A percentile compares a stretch with the other conserved stretches of the same genome.
These are phyloP conservation scores for Hirudinaria manillensis DNA, from an alignment of 2,888 invertebrate species.

Conservation along the genomic window DNA sequence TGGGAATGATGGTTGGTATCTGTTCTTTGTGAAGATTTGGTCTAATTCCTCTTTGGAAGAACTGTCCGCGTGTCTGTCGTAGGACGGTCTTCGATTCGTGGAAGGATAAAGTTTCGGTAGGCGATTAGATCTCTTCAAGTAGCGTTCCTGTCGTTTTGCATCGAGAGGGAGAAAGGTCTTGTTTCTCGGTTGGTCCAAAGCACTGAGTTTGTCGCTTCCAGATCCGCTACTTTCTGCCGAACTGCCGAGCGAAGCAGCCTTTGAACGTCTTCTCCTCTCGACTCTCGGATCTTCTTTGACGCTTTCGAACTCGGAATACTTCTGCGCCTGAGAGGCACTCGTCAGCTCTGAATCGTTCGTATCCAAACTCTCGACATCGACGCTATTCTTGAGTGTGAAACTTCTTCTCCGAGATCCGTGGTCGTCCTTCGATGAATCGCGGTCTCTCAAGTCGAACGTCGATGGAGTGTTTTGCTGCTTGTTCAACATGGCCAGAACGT, in stretches of 20 bases:
- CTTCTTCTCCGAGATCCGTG: not conserved
- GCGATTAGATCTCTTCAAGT: not conserved
- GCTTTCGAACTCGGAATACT: not conserved
- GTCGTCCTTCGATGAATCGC: not conserved
- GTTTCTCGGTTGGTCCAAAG: constrained; percentile 16
- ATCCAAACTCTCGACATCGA: not conserved
- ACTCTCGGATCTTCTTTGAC: not conserved
- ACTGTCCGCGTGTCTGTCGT: not conserved
- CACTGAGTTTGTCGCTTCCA: constrained; percentile 15
- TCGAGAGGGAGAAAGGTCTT: constrained; percentile 17
- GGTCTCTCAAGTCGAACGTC: not conserved
- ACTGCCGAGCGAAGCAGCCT: constrained; percentile 10
- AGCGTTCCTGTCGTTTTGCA: not conserved
- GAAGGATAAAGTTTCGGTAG: not conserved
- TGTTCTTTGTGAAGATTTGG: not conserved
- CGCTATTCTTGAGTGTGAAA: not conserved
- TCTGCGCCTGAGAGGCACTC: not conserved
- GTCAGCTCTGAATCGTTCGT: not conserved
- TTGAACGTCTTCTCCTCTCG: not conserved
- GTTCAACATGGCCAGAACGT: not conserved
- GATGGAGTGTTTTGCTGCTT: constrained; percentile 5
- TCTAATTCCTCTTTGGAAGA: not conserved
- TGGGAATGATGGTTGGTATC: not conserved
- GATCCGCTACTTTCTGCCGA: constrained; percentile 20
- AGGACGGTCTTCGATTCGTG: not conserved